Conservation (phyloP, 2,797 vertebrate genomes). For the Sebastes nivosus region DNA sequence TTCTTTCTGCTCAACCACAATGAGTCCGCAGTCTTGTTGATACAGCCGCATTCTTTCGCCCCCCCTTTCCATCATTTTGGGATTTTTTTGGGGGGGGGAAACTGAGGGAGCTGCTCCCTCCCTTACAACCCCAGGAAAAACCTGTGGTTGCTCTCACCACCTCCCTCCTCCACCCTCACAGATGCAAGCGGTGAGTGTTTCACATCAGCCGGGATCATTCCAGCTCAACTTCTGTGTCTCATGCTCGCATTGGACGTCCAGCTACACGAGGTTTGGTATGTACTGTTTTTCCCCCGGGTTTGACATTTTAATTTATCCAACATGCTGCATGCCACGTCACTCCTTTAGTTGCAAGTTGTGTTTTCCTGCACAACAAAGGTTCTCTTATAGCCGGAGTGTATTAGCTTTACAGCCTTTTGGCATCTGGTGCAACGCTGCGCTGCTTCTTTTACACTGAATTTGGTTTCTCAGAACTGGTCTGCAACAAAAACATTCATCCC, state of each 20-base stretch:
- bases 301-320: conserved; percentile 7
- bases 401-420: background rate
- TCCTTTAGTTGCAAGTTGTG: background rate
- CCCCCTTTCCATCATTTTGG: conserved; percentile 12
- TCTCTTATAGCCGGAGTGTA: background rate
- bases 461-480: background rate
- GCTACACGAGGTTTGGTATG: conserved; percentile 49
- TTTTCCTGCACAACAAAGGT: background rate
- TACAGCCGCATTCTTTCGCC: conserved; percentile 58
- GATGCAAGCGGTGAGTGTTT: conserved; percentile 48
- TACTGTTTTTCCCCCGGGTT: conserved; percentile 1
- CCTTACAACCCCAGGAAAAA: conserved; percentile 48
- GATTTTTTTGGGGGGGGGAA: conserved; percentile 5
- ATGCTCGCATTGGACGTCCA: conserved; percentile 10
- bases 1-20: conserved; percentile 13
- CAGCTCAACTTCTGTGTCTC: conserved; percentile 26
- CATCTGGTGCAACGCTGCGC: background rate
- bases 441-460: background rate
- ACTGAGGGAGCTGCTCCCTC: conserved; percentile 26
- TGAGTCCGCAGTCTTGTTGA: conserved; percentile 40
- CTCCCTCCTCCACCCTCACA: conserved; percentile 44
- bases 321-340: background rate
- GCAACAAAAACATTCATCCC: background rate
- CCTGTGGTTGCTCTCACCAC: conserved; percentile 23
- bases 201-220: conserved; percentile 49